phyloP scores from a whole-genome alignment of 2,888 invertebrate genomes.

The Drosophila subquinaria region DNA sequence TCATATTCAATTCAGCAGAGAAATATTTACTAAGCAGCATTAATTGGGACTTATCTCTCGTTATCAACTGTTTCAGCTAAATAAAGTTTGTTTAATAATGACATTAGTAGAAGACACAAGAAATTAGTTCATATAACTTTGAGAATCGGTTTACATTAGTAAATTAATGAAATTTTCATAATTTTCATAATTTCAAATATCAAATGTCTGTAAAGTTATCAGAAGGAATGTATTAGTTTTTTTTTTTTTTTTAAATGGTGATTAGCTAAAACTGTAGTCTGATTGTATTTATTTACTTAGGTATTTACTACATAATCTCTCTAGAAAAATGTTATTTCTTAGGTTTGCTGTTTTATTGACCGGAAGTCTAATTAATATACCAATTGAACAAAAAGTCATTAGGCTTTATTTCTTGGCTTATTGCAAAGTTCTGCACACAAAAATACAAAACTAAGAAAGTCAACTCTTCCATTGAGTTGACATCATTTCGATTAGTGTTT shows the following conservation, averaged over 20 bases:
- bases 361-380: constrained; percentile 14
- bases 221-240: too few species aligned
- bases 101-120: not conserved
- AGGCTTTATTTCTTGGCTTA: constrained; percentile 7
- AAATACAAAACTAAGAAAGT: constrained; percentile 8
- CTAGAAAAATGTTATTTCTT: too few species aligned
- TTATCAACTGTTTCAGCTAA: not conserved
- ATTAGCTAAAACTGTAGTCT: too few species aligned
- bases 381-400: constrained; percentile 17
- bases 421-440: not conserved
- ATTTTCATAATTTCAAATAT: too few species aligned
- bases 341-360: too few species aligned
- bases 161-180: too few species aligned
- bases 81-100: not conserved
- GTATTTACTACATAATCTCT: too few species aligned
- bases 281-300: too few species aligned
- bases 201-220: too few species aligned
- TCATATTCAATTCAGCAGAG: not conserved
- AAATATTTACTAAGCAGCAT: not conserved
- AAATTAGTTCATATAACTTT: not conserved
- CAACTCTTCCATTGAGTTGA: constrained; percentile 12
- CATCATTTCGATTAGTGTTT: constrained; percentile 19
- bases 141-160: not conserved
- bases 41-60: not conserved
- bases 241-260: too few species aligned